Conservation (phyloP, 1,140 invertebrate species). For the Meloidogyne hapla region DNA sequence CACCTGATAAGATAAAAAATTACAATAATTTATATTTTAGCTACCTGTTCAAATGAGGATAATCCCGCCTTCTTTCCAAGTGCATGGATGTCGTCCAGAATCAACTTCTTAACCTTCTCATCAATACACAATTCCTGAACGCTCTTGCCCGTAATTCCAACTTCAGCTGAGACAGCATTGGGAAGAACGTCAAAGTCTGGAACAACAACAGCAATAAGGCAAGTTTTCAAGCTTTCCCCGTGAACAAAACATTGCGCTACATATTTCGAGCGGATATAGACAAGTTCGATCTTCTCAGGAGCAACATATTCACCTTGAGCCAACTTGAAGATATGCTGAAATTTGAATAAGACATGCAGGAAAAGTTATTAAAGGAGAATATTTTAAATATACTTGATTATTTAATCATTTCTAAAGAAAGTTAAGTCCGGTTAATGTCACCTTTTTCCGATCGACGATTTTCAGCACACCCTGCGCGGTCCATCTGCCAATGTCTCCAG, state of each 20-base stretch:
- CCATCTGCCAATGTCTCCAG: conserved; percentile 65
- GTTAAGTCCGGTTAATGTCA: conserved; percentile 63
- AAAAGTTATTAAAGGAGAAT: background rate
- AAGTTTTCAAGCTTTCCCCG: conserved; percentile 74
- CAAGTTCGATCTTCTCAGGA: conserved; percentile 70
- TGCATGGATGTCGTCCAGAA: conserved; percentile 82
- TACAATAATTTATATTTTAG: background rate
- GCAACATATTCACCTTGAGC: conserved; percentile 69
- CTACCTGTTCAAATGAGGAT: conserved; percentile 89
- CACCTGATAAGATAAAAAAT: conserved; percentile 44
- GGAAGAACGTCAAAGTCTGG: conserved; percentile 81
- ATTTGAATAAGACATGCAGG: background rate
- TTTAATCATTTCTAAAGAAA: too few species aligned
- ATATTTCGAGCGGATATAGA: conserved; percentile 66
- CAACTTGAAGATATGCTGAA: conserved; percentile 1
- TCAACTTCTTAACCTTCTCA: conserved; percentile 78
- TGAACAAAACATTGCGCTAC: conserved; percentile 68
- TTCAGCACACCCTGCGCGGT: conserved; percentile 67
- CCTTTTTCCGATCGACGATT: conserved; percentile 69
- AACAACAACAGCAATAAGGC: conserved; percentile 87
- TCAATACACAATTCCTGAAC: conserved; percentile 84
- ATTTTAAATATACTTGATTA: background rate
- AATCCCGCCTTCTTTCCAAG: conserved; percentile 84
- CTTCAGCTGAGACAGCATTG: conserved; percentile 10
- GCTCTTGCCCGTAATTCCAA: conserved; percentile 70